Conservation (phyloP, 2,797 vertebrate species). For the Crax fasciolata region DNA sequence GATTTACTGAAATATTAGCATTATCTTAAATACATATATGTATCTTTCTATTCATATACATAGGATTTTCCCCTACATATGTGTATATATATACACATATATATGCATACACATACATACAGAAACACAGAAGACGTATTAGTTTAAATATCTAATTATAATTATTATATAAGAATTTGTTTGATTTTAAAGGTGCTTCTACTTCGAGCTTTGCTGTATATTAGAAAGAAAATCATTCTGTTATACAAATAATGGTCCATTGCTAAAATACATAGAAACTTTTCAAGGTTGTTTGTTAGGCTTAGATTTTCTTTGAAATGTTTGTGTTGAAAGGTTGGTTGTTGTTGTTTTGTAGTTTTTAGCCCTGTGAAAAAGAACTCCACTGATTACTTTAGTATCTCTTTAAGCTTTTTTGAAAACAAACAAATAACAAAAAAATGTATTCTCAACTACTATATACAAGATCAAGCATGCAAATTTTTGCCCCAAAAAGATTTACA, state of each 20-base stretch:
- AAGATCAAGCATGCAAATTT: not conserved
- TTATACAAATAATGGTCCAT: not conserved
- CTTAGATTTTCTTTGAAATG: not conserved
- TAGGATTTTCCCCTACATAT: not conserved
- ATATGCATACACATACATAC: not conserved
- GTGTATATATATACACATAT: too few relatives aligned
- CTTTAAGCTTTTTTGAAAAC: not conserved
- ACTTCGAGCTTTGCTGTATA: not conserved
- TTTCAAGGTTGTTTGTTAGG: not conserved
- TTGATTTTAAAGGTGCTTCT: not conserved
- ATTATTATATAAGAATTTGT: not conserved
- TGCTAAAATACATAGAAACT: not conserved
- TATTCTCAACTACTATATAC: not conserved
- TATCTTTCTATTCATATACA: not conserved
- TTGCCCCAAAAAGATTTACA: not conserved
- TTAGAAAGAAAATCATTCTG: not conserved
- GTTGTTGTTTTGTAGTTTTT: not conserved
- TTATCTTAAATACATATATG: not conserved
- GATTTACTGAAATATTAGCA: not conserved
- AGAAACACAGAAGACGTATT: not conserved
- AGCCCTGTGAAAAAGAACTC: not conserved
- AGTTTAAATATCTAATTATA: not conserved
- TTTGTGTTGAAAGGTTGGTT: not conserved
- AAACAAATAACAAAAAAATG: not conserved
- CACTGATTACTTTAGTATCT: not conserved